phyloP scores from a whole-genome alignment of 2,113 vertebrate genomes.

The Alosa alosa region DNA sequence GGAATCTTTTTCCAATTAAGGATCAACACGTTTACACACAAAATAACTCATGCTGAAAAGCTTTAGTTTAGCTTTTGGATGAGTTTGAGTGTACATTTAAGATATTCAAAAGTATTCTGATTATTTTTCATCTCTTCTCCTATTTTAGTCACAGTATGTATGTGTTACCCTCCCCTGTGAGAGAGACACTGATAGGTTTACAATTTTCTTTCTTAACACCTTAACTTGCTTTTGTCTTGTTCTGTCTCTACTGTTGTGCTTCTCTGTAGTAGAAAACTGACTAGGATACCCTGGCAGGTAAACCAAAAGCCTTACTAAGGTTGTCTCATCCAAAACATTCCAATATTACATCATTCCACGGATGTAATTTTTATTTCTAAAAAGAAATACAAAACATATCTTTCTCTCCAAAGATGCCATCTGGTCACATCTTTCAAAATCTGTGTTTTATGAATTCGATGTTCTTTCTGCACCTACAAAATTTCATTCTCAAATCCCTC shows the following conservation, averaged over 20 bases:
- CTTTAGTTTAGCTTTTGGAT: not conserved
- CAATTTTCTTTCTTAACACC: constrained; percentile 56
- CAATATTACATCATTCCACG: constrained; percentile 80
- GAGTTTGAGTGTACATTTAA: not conserved
- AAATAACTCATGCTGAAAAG: not conserved
- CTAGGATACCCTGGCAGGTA: constrained; percentile 96
- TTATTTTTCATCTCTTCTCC: not conserved
- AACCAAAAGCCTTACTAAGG: constrained; percentile 77
- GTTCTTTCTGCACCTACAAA: constrained; percentile 58
- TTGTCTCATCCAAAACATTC: constrained; percentile 83
- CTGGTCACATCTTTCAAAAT: constrained; percentile 68
- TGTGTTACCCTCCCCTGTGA: constrained; percentile 22
- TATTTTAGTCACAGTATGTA: not conserved
- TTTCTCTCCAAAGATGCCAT: constrained; percentile 54
- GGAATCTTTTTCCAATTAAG: not conserved
- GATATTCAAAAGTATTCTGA: not conserved
- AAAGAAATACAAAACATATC: constrained; percentile 21
- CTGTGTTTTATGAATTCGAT: constrained; percentile 41
- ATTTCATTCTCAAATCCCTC: constrained; percentile 77
- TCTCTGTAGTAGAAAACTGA: constrained; percentile 98
- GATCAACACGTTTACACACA: not conserved
- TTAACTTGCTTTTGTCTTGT: constrained; percentile 96
- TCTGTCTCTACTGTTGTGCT: constrained; percentile 90
- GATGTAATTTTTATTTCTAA: constrained; percentile 76
- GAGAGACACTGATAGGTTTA: constrained; percentile 35